These are phyloP conservation scores for Catharus bicknelli DNA, from an alignment of 2,113 vertebrate species.

Conservation along the genomic window DNA sequence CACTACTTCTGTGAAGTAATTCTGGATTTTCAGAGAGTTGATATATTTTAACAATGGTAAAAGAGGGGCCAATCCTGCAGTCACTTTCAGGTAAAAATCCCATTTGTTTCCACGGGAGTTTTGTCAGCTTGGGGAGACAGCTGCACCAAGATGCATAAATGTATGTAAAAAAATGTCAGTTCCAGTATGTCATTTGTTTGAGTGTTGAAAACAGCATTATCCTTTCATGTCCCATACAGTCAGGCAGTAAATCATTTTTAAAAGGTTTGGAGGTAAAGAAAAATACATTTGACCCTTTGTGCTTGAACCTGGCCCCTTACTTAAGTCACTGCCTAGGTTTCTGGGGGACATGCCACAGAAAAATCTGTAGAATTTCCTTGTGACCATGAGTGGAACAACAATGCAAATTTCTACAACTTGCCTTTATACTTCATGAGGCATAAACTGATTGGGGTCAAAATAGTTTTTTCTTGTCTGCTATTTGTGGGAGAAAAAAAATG, in stretches of 20 bases:
- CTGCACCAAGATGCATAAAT: slow-evolving; percentile 33
- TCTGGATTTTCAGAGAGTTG: not conserved
- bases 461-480: not conserved
- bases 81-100: slow-evolving; percentile 33
- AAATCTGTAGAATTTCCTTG: not conserved
- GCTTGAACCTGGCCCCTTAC: slow-evolving; percentile 7
- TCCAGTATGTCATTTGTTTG: slow-evolving; percentile 44
- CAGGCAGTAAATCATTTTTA: slow-evolving; percentile 55
- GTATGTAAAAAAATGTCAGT: slow-evolving; percentile 32
- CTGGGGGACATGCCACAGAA: not conserved
- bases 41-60: not conserved
- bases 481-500: not conserved
- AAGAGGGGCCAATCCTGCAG: not conserved
- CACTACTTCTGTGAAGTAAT: not conserved
- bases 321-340: slow-evolving; percentile 8
- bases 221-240: slow-evolving; percentile 34
- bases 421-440: not conserved
- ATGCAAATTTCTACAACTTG: not conserved
- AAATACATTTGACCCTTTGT: slow-evolving; percentile 56
- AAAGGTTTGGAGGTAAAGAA: slow-evolving; percentile 48
- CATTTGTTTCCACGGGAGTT: slow-evolving; percentile 13
- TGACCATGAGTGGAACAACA: not conserved
- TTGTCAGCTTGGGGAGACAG: not conserved
- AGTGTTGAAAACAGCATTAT: slow-evolving; percentile 52
- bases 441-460: not conserved